These are phyloP conservation scores for Chelonus insularis DNA, from an alignment of 1,140 invertebrate genomes.

Conservation along the genomic window DNA sequence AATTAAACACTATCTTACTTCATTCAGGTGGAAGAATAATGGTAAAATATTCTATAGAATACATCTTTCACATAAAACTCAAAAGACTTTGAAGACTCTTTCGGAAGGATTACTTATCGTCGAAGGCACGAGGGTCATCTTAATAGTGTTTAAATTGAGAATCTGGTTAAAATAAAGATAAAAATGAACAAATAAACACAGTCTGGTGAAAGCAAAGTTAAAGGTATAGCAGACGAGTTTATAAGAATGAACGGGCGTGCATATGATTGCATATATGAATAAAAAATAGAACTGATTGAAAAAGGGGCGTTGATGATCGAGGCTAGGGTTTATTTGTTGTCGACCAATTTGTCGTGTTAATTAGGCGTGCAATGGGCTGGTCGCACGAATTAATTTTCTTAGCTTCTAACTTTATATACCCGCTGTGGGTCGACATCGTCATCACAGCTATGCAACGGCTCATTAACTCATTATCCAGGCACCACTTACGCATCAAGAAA, in stretches of 20 bases:
- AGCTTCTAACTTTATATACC: conserved; percentile 9
- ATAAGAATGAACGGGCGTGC: conserved; percentile 9
- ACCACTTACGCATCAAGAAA: conserved; percentile 10
- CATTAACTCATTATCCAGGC: conserved; percentile 38
- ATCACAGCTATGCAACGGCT: conserved; percentile 26
- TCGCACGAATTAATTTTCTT: conserved; percentile 12
- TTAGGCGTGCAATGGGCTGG: conserved; percentile 45
- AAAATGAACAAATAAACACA: background rate
- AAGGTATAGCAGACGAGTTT: conserved; percentile 11
- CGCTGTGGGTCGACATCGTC: conserved; percentile 20
- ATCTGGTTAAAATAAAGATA: background rate
- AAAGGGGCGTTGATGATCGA: conserved; percentile 33
- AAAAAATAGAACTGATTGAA: conserved; percentile 5
- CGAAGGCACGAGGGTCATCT: conserved; percentile 18
- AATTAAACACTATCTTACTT: no score
- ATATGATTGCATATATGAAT: conserved; percentile 30
- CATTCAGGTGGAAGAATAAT: background rate
- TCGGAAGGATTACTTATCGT: conserved; percentile 19
- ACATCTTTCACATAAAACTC: background rate
- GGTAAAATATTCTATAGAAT: conserved; percentile 15
- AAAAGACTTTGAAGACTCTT: background rate
- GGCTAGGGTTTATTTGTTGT: conserved; percentile 42
- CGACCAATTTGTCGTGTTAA: conserved; percentile 51
- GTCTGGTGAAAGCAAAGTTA: conserved; percentile 18
- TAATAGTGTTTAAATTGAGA: background rate